Evolutionary conservation across 2,797 vertebrate genomes (phyloP).

Genomic region (Malurus splendens): DNA sequence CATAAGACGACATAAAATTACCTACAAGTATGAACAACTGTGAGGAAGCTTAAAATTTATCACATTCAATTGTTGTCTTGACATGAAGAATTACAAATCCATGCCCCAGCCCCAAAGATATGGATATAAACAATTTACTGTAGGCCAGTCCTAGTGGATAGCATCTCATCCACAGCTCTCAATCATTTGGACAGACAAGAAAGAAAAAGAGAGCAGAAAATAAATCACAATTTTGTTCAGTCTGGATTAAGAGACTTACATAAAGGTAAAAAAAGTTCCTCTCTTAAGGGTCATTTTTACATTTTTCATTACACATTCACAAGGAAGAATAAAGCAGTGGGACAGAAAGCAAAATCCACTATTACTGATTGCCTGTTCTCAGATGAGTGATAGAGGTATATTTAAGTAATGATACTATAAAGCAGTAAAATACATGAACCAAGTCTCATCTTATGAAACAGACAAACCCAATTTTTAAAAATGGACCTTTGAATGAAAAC

Average conservation of each 20-base stretch:
- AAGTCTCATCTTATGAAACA: not conserved
- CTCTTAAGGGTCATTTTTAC: not conserved
- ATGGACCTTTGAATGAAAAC: not conserved
- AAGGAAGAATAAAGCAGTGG: not conserved
- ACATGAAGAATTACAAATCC: not conserved
- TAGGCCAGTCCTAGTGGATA: not conserved
- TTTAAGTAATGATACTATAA: not conserved
- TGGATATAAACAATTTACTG: not conserved
- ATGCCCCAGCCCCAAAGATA: not conserved
- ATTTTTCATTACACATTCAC: not conserved
- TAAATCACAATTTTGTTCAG: not conserved
- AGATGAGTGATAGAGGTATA: not conserved
- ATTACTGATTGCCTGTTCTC: not conserved
- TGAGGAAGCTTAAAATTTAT: not conserved
- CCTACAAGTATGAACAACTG: not conserved
- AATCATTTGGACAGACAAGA: not conserved
- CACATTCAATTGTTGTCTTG: not conserved
- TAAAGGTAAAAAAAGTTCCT: not conserved
- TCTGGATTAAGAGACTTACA: not conserved
- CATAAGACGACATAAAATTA: not conserved
- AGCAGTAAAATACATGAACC: not conserved
- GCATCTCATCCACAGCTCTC: not conserved
- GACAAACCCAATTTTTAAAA: not conserved
- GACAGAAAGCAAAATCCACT: not conserved
- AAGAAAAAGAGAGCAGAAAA: not conserved